phyloP scores from a whole-genome alignment of 2,113 vertebrate species.

The Phocoena sinus region DNA sequence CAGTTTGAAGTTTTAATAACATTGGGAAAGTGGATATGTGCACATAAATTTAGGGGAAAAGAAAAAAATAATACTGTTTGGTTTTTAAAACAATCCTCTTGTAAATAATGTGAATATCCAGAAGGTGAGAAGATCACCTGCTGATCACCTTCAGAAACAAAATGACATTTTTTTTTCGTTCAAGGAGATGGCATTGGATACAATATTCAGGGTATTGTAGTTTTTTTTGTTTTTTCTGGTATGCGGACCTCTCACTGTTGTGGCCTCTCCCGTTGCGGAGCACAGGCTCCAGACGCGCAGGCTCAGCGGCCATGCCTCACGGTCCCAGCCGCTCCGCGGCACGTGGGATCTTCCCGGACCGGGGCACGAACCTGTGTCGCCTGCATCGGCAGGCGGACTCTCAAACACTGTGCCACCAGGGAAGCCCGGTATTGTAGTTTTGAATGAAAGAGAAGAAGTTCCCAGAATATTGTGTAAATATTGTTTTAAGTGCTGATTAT shows the following conservation, averaged over 20 bases:
- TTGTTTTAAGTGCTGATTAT: background rate
- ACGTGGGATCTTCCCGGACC: no score
- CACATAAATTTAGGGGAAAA: background rate
- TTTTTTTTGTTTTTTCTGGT: background rate
- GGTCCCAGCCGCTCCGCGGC: no score
- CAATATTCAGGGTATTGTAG: background rate
- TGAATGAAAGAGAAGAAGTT: constrained; percentile 13
- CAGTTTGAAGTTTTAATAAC: background rate
- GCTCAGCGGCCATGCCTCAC: no score
- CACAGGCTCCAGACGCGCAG: no score
- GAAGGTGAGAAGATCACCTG: background rate
- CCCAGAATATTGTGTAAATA: background rate
- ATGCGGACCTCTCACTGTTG: no score
- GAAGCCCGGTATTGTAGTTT: background rate
- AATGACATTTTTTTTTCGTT: background rate
- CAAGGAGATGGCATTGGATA: background rate
- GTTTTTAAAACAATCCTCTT: background rate
- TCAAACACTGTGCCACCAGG: no score
- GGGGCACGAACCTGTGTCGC: no score
- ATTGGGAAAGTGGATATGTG: background rate
- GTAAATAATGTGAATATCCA: background rate
- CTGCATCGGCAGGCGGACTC: no score
- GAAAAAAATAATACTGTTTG: background rate
- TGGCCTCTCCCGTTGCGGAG: no score
- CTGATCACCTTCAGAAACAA: background rate